Evolutionary conservation across 2,888 invertebrate species (phyloP), one percentile per base, ranked within the genome.

Genomic region (Clitarchus hookeri): DNA sequence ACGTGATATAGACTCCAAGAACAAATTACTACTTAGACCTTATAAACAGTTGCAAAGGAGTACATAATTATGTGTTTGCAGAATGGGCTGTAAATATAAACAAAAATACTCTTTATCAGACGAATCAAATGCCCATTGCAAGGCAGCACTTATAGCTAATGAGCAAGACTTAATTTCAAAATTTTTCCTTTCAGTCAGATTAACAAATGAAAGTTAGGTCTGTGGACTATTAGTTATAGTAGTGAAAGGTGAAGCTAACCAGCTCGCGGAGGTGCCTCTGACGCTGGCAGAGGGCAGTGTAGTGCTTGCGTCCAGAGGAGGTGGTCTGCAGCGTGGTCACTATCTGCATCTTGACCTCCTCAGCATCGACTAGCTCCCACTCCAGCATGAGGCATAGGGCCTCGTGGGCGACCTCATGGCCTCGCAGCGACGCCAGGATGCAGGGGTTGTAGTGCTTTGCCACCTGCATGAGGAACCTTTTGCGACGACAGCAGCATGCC

Each of bases 381-480:
- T 97, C 96, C 87, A 96, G 92, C 94, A 96, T 95, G 84, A 95
- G 93, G 91, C 96, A 96, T 85, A 96, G 92, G 0, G 95, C 94
- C 91, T 96, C 94, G 90, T 95, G 93, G 0, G 94, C 93, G 9
- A 93, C 93, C 92, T 93, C 90, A 90, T 94, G 94, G 90, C 95
- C 96, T 87, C 95, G 93, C 88, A 96, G 92, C 0, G 96, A 96
- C 88, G 96, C 92, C 88, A 96, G 91, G 91, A 96, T 93, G 88
- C 96, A 95, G 88, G 96, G 95, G 0, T 94, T 93, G 54, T 96
- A 94, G 89, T 95, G 93, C 90, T 95, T 95, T 88, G 95, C 93
- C 90, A 94, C 92, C 89, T 94, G 93, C 87, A 94, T 93, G 84
- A 96, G 93, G 89, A 95, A 95, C 89, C 95, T 94, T 91, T 96